Base-by-base conservation (phyloP, 1,140 invertebrate species). In the Heliconius eleuchia region DNA sequence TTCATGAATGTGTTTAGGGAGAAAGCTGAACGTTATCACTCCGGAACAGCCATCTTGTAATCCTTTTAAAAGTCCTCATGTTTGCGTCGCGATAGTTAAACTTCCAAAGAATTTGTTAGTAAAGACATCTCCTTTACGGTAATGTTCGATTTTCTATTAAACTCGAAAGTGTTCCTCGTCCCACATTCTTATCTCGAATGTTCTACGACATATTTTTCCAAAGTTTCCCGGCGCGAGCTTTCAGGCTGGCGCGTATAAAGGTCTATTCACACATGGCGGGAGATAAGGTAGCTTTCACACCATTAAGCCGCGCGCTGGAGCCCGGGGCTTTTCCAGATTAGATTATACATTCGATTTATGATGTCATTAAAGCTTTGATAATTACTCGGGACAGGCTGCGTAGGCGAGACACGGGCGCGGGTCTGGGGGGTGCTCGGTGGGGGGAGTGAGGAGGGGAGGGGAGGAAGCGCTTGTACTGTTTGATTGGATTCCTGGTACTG, bases 281-380 rank as follows among this genome's bases (percentile, higher is more conserved):
- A 94, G 92, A 94, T 94, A 94, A 94, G 92, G 92, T 88, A 89
- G 92, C 93, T 94, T 93, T 94, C 93, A 93, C 93, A 93, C 93
- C 92, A 94, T 94, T 94, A 94, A 93, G 93, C 92, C 87, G 89
- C 88, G 91, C 91, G 86, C 87, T 90, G 90, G 92, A 94, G 92
- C 91, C 90, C 90, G 93, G 92, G 94, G 94, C 93, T 95, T 95
- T 94, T 94, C 92, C 94, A 95, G 94, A 95, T 95, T 95, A 95
- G 94, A 95, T 95, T 95, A 95, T 94, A 94, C 92, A 93, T 89
- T 93, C 90, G 93, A 95, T 95, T 95, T 95, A 95, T 95, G 92
- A 91, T 84, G 94, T 95, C 93, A 95, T 95, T 95, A 95, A 94
- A 94, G 94, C 94, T 92, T 92, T 95, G 94, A 95, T 95, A 95